Evolutionary conservation across 2,797 vertebrate genomes (phyloP), one percentile per base, ranked within the genome.

Genomic region (Clarias platycephalus): DNA sequence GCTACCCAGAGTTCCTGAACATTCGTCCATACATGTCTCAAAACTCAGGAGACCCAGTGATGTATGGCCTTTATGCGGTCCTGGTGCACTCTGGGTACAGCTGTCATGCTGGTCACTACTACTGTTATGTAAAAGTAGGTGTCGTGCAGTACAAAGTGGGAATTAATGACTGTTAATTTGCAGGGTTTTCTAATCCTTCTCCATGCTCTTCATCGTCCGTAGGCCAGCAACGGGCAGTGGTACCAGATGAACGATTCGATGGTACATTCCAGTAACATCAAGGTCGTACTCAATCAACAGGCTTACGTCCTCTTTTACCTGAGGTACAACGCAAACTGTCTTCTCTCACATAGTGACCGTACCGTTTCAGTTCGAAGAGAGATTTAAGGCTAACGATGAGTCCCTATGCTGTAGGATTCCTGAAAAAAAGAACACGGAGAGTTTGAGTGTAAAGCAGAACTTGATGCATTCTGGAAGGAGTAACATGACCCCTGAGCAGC

Each of bases 221-320:
- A 99, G 97, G 97, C 97, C 13, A 98, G 98, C 91, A 99, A 95
- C 0, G 97, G 98, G 22, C 97, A 98, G 90, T 98, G 97, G 97
- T 99, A 98, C 90, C 97, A 99, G 89, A 99, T 98, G 98, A 99
- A 99, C 0, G 97, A 99, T 89, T 96, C 97, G 0, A 91, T 96
- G 91, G 98, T 98, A 82, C 96, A 97, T 77, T 93, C 93, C 60
- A 99, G 97, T 93, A 99, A 97, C 89, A 96, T 98, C 93, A 98
- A 99, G 91, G 98, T 97, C 81, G 98, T 98, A 22, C 94, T 99
- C 88, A 98, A 97, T 93, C 98, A 99, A 93, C 97, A 99, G 93
- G 98, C 98, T 26, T 99, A 99, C 0, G 92, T 99, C 83, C 96
- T 99, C 57, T 99, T 99, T 93, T 99, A 99, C 83, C 90, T 98